Percentiles rank a stretch among this genome's conserved stretches.
Evolutionary conservation across 2,113 vertebrate genomes (phyloP).

Genomic region (Platysternon megacephalum): DNA sequence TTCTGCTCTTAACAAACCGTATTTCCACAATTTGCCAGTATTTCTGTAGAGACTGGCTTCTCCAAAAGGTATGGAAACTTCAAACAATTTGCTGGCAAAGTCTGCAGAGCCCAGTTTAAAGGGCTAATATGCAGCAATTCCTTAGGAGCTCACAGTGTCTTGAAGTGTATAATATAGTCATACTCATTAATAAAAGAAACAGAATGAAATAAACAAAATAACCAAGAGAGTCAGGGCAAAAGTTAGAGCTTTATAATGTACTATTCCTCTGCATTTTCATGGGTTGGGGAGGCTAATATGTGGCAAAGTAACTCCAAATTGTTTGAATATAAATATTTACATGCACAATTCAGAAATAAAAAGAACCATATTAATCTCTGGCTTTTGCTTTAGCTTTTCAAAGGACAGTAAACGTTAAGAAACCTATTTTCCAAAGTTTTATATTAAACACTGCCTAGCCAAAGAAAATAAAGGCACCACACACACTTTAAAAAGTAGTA

Average conservation of each 20-base stretch:
- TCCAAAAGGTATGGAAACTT: neutral
- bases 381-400: neutral
- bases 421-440: neutral
- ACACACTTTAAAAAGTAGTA: slow-evolving; percentile 10
- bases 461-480: slow-evolving; percentile 14
- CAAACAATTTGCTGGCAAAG: slow-evolving; percentile 1
- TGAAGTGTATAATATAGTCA: neutral
- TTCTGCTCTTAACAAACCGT: neutral
- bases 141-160: neutral
- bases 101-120: neutral
- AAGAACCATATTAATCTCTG: neutral
- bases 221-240: neutral
- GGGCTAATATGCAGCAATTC: neutral
- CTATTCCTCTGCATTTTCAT: neutral
- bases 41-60: slow-evolving; percentile 12
- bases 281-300: neutral
- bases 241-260: neutral
- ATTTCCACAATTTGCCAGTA: slow-evolving; percentile 35
- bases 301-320: neutral
- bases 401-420: slow-evolving; percentile 7
- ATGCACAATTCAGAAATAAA: neutral
- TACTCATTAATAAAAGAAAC: neutral
- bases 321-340: neutral
- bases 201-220: neutral
- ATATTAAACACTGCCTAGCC: slow-evolving; percentile 32